Evolutionary conservation across 2,797 vertebrate genomes (phyloP).

Genomic region (Channa striata): DNA sequence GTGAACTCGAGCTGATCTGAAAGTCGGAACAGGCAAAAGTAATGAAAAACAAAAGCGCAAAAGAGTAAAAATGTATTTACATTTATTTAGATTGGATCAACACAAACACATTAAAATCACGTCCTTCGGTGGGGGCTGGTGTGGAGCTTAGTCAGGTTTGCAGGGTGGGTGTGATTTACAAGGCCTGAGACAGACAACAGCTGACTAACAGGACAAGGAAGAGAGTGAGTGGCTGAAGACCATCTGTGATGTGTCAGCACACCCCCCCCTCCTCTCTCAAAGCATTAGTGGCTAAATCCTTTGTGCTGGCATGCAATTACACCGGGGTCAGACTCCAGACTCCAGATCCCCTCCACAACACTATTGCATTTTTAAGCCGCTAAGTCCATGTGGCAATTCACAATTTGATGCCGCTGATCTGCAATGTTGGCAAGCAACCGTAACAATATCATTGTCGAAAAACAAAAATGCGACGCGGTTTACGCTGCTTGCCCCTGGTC

Average conservation of each 20-base stretch:
- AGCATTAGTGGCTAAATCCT: constrained; percentile 85
- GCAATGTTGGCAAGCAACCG: constrained; percentile 61
- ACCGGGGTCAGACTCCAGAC: constrained; percentile 74
- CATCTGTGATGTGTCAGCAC: constrained; percentile 81
- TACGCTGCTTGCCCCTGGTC: constrained; percentile 18
- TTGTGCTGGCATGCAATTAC: constrained; percentile 84
- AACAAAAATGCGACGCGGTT: constrained; percentile 46
- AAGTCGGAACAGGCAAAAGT: constrained; percentile 3
- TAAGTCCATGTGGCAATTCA: constrained; percentile 77
- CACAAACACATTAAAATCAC: constrained; percentile 28
- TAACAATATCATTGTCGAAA: constrained; percentile 60
- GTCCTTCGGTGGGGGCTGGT: constrained; percentile 15
- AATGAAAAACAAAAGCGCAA: constrained; percentile 3
- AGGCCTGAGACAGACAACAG: constrained; percentile 67
- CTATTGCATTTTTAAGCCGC: constrained; percentile 79
- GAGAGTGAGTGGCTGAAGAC: constrained; percentile 64
- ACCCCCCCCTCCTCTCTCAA: constrained; percentile 54
- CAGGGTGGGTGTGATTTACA: constrained; percentile 63
- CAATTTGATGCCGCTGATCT: constrained; percentile 75
- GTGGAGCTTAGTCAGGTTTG: constrained; percentile 53
- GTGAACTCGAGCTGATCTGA: constrained; percentile 45
- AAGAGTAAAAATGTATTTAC: not conserved
- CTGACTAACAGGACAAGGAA: constrained; percentile 67
- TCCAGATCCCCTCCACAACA: constrained; percentile 68
- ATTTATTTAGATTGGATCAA: constrained; percentile 20